These are phyloP conservation scores for Brachyopa scutellaris DNA, from an alignment of 2,888 invertebrate genomes.

Conservation along the genomic window DNA sequence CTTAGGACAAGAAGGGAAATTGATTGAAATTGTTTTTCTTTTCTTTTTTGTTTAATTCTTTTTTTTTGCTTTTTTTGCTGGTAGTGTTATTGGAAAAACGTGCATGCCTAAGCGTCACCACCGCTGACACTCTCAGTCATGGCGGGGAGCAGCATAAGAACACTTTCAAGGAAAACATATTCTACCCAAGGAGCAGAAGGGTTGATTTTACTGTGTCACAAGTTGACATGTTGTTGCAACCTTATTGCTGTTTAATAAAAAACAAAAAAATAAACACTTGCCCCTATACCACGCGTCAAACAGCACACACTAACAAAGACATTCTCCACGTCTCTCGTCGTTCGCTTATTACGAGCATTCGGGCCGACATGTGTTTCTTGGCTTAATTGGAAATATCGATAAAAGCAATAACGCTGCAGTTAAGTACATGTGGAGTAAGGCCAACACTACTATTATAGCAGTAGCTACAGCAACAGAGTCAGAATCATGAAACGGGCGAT, in stretches of 20 bases:
- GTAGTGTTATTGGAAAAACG: conserved; percentile 59
- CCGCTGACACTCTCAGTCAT: conserved; percentile 54
- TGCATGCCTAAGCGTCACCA: conserved; percentile 64
- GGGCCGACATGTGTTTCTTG: conserved; percentile 64
- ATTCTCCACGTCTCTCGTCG: background rate
- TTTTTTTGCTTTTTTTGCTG: conserved; percentile 7
- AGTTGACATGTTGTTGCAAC: conserved; percentile 71
- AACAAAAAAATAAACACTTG: conserved; percentile 45
- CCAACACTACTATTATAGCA: conserved; percentile 27
- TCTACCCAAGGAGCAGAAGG: conserved; percentile 60
- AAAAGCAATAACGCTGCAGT: conserved; percentile 69
- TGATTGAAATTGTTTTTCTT: conserved; percentile 70
- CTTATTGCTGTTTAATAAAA: conserved; percentile 66
- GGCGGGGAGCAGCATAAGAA: conserved; percentile 44
- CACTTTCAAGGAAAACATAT: conserved; percentile 47
- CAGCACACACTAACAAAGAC: conserved; percentile 32
- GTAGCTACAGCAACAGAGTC: conserved; percentile 50
- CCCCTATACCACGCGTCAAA: conserved; percentile 3
- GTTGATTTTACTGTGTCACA: conserved; percentile 70
- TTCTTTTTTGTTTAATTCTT: conserved; percentile 1
- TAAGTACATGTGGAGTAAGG: conserved; percentile 71
- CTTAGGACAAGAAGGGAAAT: conserved; percentile 44
- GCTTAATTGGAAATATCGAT: conserved; percentile 71
- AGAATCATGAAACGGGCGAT: conserved; percentile 49
- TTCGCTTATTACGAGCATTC: conserved; percentile 38